Base-by-base conservation (phyloP, 2,888 invertebrate genomes). In the Nomada goodeniana region DNA sequence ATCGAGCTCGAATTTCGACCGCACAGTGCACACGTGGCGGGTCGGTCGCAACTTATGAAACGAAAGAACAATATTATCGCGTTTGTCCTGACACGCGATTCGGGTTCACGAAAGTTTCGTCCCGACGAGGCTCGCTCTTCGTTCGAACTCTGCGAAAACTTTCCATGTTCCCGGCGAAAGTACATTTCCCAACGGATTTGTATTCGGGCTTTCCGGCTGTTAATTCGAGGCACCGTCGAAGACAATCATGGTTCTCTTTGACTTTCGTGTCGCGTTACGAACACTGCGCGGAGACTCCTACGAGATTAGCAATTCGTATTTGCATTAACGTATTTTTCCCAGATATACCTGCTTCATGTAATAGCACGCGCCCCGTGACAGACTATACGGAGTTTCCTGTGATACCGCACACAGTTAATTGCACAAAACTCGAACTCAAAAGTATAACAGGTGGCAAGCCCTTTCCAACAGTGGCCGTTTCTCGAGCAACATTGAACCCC, bases 151-250 rank as follows among this genome's bases (percentile, higher is more conserved):
- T 36, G 15, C 10, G 60, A 36, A 72, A 84, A 84, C 53, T 70
- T 80, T 82, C 42, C 78, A 52, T 63, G 36, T n/a, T 52, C 69
- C 44, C 44, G 57, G 55, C 18, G 71, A 72, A 61, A 68, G 73
- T 78, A 68, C 69, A 73, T 72, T 20, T 50, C 29, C 42, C 59
- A 23, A 13, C 9, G 20, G 29, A 42, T 36, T 76, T 50, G 36
- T 44, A 70, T 36, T 71, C 60, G 44, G 50, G n/a, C 52, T 64
- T 29, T 26, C 69, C 53, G 20, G 44, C 73, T 57, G 65, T 59
- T 82, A 75, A 82, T 79, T 71, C 55, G 44, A 61, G 20, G 2
- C 55, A 10, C 50, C 53, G 67, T 69, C 64, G 36, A 77, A 71
- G 71, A 76, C 76, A 71, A 76, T 61, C 73, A 55, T 20, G 26